Evolutionary conservation across 2,888 invertebrate species (phyloP).

Genomic region (Platycheirus albimanus): DNA sequence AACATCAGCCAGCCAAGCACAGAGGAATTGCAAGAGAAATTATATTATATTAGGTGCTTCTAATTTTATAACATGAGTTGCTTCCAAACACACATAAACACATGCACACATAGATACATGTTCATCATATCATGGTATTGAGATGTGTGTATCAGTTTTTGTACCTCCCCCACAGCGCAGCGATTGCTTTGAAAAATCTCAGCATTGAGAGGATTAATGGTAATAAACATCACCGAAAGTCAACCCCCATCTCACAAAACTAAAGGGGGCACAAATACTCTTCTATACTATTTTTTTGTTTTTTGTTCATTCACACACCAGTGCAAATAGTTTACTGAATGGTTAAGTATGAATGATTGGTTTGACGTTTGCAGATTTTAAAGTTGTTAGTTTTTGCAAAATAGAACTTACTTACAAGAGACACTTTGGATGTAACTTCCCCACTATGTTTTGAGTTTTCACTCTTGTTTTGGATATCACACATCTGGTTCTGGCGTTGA

Average conservation of each 20-base stretch:
- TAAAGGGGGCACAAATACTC: background rate
- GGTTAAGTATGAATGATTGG: too few relatives aligned
- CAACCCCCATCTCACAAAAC: background rate
- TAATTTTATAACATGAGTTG: conserved; percentile 56
- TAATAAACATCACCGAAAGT: background rate
- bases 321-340: too few relatives aligned
- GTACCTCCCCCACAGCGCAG: conserved; percentile 48
- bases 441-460: too few relatives aligned
- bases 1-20: background rate
- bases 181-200: conserved; percentile 37
- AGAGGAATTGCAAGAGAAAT: conserved; percentile 58
- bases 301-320: too few relatives aligned
- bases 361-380: too few relatives aligned
- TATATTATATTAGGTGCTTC: conserved; percentile 57
- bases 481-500: too few relatives aligned
- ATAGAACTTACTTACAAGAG: too few relatives aligned
- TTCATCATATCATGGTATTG: background rate
- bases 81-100: conserved; percentile 37
- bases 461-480: too few relatives aligned
- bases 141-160: background rate
- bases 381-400: too few relatives aligned
- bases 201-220: background rate
- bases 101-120: conserved; percentile 9
- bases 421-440: too few relatives aligned
- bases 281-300: too few relatives aligned